phyloP scores from a whole-genome alignment of 1,140 invertebrate species.

The Eurosta solidaginis region DNA sequence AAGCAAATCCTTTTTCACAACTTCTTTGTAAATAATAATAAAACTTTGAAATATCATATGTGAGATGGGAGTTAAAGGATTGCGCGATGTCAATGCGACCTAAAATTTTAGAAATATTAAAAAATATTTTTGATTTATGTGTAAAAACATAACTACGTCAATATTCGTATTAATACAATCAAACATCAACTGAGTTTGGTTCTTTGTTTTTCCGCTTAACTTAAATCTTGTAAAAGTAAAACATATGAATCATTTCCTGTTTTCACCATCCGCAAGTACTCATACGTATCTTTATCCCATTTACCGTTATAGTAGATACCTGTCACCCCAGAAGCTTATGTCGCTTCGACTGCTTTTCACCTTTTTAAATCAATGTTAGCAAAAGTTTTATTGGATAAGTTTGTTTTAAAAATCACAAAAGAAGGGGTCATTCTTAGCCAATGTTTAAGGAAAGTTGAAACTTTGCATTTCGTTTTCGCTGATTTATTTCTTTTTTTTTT shows the following conservation, averaged over 20 bases:
- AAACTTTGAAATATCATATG: not conserved
- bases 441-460: not conserved
- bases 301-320: too few species aligned
- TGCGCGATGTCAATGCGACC: not conserved
- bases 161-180: too few species aligned
- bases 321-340: not conserved
- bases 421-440: not conserved
- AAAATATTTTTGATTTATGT: too few species aligned
- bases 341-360: slow-evolving; percentile 13
- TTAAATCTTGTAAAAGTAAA: too few species aligned
- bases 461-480: slow-evolving; percentile 3
- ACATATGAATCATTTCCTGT: too few species aligned
- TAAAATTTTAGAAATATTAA: not conserved
- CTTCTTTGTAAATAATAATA: slow-evolving; percentile 34
- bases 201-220: too few species aligned
- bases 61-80: not conserved
- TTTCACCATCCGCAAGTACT: too few species aligned
- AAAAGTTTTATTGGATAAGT: slow-evolving; percentile 60
- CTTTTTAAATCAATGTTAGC: slow-evolving; percentile 59
- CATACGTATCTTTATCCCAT: slow-evolving; percentile 18
- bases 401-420: slow-evolving; percentile 42
- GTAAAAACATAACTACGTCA: too few species aligned
- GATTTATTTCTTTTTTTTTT: not conserved
- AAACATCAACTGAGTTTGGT: too few species aligned
- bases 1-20: not conserved